Base-by-base conservation (phyloP, 2,113 vertebrate species). In the Saccopteryx bilineata region DNA sequence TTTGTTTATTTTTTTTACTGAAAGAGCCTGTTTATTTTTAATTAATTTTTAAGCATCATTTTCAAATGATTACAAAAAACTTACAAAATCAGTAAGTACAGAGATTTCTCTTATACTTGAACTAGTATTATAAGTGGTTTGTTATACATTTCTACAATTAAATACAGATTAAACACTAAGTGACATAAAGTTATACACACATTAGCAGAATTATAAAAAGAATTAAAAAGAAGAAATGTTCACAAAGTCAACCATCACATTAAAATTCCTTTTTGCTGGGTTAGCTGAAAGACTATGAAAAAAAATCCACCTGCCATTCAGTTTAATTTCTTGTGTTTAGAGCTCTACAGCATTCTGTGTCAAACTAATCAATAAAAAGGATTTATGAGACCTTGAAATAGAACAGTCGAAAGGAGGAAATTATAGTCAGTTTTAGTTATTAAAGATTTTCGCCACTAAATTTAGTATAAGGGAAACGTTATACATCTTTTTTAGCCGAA, bases 251-350 rank as follows among this genome's bases (percentile, higher is more conserved):
- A 52, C 33, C 31, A 80, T 48, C 23, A 10, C 65, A 94, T 95
- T 96, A 96, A 91, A 91, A 97, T 95, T 96, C 31, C 5, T 92
- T 98, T 97, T 95, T 96, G 83, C 89, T 97, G 87, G 94, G 95
- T 69, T 97, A 92, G 93, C 94, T 96, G 69, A 97, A 98, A 86
- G 60, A 94, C 85, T 86, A 79, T 39, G 63, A 76, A 83, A 96
- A 95, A 96, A 98, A 98, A 97, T 96, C 96, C 95, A 98, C 95
- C 86, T 98, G 97, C 93, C 97, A 98, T 76, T 98, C 97, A 96
- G 91, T 98, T 98, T 98, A 98, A 98, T 98, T 98, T 98, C 98
- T 98, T 97, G 89, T 98, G 97, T 98, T 98, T 98, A 97, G 93
- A 94, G 87, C 93, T 97, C 91, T 97, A 98, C 94, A 97, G 94